Conservation (phyloP, 1,140 invertebrate genomes). For the Pissodes strobi region DNA sequence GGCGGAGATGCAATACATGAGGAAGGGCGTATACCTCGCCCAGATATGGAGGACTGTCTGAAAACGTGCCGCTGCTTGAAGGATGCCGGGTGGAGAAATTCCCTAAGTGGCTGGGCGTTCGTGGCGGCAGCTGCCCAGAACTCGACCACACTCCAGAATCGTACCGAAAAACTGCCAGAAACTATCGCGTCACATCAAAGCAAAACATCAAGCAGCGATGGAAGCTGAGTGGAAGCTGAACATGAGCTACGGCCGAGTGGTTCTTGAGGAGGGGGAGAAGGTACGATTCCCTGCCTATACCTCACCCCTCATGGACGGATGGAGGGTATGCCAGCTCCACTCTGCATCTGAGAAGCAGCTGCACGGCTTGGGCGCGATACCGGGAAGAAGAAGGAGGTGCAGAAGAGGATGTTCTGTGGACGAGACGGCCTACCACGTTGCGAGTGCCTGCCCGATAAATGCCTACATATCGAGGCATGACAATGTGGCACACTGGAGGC, state of each 20-base stretch:
- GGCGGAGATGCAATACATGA: slow-evolving; percentile 20
- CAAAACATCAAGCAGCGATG: background rate
- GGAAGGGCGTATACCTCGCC: slow-evolving; percentile 27
- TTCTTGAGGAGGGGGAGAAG: background rate
- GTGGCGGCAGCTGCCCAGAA: too few species aligned
- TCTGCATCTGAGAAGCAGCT: slow-evolving; percentile 34
- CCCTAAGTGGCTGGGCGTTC: slow-evolving; percentile 9
- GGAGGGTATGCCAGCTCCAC: slow-evolving; percentile 3
- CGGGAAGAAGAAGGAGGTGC: background rate
- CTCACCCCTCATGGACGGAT: slow-evolving; percentile 26
- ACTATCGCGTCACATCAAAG: too few species aligned
- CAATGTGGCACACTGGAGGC: too few species aligned
- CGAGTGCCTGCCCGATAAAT: slow-evolving; percentile 1
- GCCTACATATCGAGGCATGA: too few species aligned
- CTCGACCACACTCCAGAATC: too few species aligned
- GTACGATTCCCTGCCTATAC: slow-evolving; percentile 18
- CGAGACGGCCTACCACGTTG: slow-evolving; percentile 34
- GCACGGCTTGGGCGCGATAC: slow-evolving; percentile 15
- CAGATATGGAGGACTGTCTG: slow-evolving; percentile 16
- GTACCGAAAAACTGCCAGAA: too few species aligned
- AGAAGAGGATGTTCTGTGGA: slow-evolving; percentile 3
- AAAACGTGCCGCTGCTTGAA: background rate
- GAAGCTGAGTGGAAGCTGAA: slow-evolving; percentile 24
- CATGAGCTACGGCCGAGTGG: slow-evolving; percentile 24
- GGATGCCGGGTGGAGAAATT: slow-evolving; percentile 37